Conservation (phyloP, 2,113 vertebrate species). For the Callopanchax toddi region DNA sequence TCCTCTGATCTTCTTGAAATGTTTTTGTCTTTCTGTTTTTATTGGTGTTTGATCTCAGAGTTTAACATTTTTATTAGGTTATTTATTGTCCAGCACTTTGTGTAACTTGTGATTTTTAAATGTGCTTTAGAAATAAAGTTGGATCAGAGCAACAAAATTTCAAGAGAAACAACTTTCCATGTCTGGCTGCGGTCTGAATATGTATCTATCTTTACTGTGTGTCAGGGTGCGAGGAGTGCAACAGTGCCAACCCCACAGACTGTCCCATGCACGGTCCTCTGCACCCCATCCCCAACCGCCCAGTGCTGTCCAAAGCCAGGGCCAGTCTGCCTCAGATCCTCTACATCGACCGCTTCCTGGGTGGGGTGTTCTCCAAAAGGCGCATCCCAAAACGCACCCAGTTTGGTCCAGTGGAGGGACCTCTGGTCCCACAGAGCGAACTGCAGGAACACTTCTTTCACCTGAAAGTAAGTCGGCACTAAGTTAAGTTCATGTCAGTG, state of each 20-base stretch:
- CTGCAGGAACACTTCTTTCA: conserved; percentile 92
- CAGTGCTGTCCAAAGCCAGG: conserved; percentile 90
- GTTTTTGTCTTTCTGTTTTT: too few relatives aligned
- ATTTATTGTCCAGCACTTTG: too few relatives aligned
- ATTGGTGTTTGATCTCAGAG: too few relatives aligned
- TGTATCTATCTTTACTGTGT: not conserved
- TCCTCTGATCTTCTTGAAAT: too few relatives aligned
- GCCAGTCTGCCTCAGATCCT: conserved; percentile 94
- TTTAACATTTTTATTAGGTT: too few relatives aligned
- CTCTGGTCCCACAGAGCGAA: conserved; percentile 85
- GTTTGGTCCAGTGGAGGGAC: conserved; percentile 95
- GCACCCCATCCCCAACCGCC: conserved; percentile 93
- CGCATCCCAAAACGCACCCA: conserved; percentile 96
- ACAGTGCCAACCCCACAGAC: conserved; percentile 86
- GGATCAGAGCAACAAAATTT: too few relatives aligned
- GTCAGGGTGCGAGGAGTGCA: conserved; percentile 97
- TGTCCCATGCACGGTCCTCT: conserved; percentile 91
- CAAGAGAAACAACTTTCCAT: too few relatives aligned
- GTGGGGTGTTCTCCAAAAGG: conserved; percentile 94
- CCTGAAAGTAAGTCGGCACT: conserved; percentile 83
- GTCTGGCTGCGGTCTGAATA: not conserved
- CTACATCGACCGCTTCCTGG: conserved; percentile 93
- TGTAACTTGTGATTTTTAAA: too few relatives aligned
- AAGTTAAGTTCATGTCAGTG: too few relatives aligned
- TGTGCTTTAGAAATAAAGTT: too few relatives aligned